phyloP scores from a whole-genome alignment of 2,888 invertebrate genomes.

The Portevinia maculata region DNA sequence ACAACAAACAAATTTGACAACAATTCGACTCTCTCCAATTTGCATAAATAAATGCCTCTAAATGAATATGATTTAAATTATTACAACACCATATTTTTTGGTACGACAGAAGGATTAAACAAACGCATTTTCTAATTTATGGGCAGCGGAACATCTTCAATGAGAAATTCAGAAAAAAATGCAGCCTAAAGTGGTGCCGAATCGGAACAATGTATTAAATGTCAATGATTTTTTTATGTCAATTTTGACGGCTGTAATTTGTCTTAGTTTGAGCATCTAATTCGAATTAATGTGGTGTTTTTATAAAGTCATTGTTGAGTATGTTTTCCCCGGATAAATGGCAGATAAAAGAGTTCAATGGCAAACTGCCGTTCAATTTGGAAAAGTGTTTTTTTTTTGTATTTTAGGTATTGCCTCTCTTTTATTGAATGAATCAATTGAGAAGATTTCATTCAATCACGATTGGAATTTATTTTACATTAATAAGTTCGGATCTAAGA shows the following conservation, averaged over 20 bases:
- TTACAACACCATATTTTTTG: slow-evolving; percentile 31
- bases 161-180: too few species aligned
- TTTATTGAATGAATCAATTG: background rate
- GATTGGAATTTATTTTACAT: slow-evolving; percentile 22
- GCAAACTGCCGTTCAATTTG: slow-evolving; percentile 28
- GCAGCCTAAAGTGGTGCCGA: background rate
- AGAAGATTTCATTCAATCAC: background rate
- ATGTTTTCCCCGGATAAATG: slow-evolving; percentile 2
- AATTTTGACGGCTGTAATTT: too few species aligned
- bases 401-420: background rate
- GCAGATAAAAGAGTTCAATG: slow-evolving; percentile 29
- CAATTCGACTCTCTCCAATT: slow-evolving; percentile 53
- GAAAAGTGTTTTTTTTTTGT: slow-evolving; percentile 8
- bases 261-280: background rate
- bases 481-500: too few species aligned
- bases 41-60: slow-evolving; percentile 53
- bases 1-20: background rate
- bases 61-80: slow-evolving; percentile 11
- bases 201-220: background rate
- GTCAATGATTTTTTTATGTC: background rate
- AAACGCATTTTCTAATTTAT: slow-evolving; percentile 46
- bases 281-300: background rate
- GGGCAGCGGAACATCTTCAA: slow-evolving; percentile 37
- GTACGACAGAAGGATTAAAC: background rate
- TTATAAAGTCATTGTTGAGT: background rate